These are phyloP conservation scores for Orchestia grillus DNA, from an alignment of 1,140 invertebrate species.

Conservation along the genomic window DNA sequence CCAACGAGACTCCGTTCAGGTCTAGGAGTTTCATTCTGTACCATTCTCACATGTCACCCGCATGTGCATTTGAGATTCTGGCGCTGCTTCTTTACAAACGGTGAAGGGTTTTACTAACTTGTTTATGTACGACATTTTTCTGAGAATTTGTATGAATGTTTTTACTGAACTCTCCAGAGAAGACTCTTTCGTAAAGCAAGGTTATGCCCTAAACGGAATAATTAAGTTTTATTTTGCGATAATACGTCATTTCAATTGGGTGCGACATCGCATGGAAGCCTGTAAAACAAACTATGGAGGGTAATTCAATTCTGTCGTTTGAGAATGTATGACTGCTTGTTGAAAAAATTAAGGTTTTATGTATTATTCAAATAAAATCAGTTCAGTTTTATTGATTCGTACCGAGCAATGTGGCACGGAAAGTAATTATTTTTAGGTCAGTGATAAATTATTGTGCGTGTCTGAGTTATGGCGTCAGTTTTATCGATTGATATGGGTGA, in stretches of 20 bases:
- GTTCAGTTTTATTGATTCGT: not conserved
- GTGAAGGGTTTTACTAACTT: not conserved
- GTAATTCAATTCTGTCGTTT: not conserved
- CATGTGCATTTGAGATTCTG: not conserved
- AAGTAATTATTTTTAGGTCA: not conserved
- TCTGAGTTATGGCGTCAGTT: not conserved
- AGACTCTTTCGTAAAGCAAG: not conserved
- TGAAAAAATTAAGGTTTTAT: not conserved
- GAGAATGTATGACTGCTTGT: not conserved
- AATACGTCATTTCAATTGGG: too few relatives aligned
- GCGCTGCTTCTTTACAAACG: not conserved
- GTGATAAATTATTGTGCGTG: not conserved
- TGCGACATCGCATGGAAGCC: too few relatives aligned
- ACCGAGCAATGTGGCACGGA: not conserved
- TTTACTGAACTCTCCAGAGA: not conserved
- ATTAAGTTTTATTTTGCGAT: not conserved
- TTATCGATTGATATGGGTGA: not conserved
- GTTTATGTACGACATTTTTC: not conserved
- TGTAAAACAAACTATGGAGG: not conserved
- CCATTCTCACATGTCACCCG: not conserved
- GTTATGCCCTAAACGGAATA: not conserved
- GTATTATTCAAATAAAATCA: not conserved
- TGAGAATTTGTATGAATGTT: not conserved
- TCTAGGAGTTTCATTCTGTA: not conserved
- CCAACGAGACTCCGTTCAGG: not conserved